phyloP scores from a whole-genome alignment of 2,113 vertebrate genomes.

The Bos javanicus region DNA sequence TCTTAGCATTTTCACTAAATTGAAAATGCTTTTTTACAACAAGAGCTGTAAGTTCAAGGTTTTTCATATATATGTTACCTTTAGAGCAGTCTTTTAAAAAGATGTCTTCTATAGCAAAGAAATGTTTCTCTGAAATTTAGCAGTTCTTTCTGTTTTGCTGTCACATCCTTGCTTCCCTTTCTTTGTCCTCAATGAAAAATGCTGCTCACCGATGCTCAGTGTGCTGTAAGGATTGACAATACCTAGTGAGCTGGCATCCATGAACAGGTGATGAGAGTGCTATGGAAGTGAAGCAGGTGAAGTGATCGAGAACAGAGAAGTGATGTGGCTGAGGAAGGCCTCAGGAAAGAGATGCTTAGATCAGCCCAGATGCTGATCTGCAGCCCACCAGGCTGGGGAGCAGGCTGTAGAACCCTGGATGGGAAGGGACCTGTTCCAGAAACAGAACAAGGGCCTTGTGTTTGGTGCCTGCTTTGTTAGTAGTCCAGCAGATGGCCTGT shows the following conservation, averaged over 20 bases:
- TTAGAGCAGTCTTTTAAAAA: not conserved
- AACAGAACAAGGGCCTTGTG: not conserved
- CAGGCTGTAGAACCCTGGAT: too few species aligned
- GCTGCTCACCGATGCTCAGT: not conserved
- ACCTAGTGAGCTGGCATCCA: not conserved
- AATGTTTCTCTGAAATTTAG: not conserved
- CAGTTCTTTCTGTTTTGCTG: not conserved
- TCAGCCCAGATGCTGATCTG: not conserved
- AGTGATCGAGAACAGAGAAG: not conserved
- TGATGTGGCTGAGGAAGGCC: not conserved
- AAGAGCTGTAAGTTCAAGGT: not conserved
- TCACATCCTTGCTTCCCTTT: not conserved
- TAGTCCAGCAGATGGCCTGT: not conserved
- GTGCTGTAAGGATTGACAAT: not conserved
- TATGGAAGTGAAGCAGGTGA: not conserved
- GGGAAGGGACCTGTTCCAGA: not conserved
- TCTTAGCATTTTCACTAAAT: not conserved
- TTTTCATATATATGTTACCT: not conserved
- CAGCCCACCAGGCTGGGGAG: not conserved
- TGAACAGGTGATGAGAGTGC: not conserved
- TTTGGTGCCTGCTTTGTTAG: not conserved
- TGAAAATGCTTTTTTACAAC: not conserved
- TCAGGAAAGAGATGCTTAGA: not conserved
- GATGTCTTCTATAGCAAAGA: not conserved
- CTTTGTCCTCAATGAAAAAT: not conserved